phyloP scores from a whole-genome alignment of 2,888 invertebrate genomes.

The Eupeodes luniger region DNA sequence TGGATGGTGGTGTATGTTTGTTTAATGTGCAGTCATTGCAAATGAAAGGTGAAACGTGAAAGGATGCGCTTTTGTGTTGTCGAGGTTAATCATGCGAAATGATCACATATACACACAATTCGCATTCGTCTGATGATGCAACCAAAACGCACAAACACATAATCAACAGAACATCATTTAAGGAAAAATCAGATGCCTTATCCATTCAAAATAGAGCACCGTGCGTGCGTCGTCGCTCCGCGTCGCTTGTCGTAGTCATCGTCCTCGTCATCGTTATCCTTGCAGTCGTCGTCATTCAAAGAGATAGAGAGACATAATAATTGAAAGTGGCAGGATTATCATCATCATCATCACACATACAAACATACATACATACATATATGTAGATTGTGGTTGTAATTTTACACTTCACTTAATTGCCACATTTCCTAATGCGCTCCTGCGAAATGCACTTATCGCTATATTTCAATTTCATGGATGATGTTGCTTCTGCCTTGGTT shows the following conservation, averaged over 20 bases:
- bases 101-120: conserved; percentile 26
- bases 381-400: not conserved
- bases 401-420: conserved; percentile 33
- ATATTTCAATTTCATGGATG: not conserved
- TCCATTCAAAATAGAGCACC: not conserved
- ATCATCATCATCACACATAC: not conserved
- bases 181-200: conserved; percentile 13
- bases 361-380: not conserved
- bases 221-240: too few relatives aligned
- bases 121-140: not conserved
- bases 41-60: conserved; percentile 50
- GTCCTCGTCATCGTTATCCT: too few relatives aligned
- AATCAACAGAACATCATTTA: not conserved
- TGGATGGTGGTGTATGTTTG: not conserved
- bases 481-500: not conserved
- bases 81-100: conserved; percentile 71
- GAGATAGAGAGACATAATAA: conserved; percentile 15
- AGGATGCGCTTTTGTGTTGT: conserved; percentile 63
- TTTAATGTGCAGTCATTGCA: conserved; percentile 53
- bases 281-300: not conserved
- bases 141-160: not conserved
- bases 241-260: too few relatives aligned
- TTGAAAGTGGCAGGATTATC: conserved; percentile 27
- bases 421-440: not conserved
- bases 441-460: not conserved